phyloP scores from a whole-genome alignment of 2,113 vertebrate species.

The Podarcis muralis region DNA sequence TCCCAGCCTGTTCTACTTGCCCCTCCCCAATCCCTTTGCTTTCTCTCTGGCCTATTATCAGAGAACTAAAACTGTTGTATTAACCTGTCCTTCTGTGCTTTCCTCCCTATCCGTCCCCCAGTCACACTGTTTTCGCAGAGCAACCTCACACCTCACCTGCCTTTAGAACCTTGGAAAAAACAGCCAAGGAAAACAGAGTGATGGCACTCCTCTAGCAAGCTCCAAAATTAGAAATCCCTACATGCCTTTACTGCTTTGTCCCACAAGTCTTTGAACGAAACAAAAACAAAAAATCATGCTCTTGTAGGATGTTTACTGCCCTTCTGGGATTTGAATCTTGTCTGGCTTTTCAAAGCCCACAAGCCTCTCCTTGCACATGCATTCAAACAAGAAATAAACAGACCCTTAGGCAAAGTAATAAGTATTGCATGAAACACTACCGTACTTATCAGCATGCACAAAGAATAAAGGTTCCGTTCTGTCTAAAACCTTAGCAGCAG shows the following conservation, averaged over 20 bases:
- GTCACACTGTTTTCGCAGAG: too few species aligned
- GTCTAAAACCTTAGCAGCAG: background rate
- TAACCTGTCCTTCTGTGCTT: too few species aligned
- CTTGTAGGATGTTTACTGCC: background rate
- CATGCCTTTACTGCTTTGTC: background rate
- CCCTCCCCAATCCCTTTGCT: too few species aligned
- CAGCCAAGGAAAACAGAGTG: too few species aligned
- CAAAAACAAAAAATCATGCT: background rate
- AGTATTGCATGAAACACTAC: background rate
- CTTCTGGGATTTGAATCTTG: constrained; percentile 1
- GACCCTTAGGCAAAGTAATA: background rate
- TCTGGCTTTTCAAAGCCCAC: background rate
- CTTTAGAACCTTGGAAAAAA: too few species aligned
- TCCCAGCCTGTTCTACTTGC: too few species aligned
- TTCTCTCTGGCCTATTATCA: too few species aligned
- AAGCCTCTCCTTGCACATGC: background rate
- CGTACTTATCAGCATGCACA: background rate
- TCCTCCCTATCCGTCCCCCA: too few species aligned
- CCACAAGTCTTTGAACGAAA: background rate
- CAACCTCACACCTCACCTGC: too few species aligned
- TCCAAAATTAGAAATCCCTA: background rate
- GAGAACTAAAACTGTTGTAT: too few species aligned
- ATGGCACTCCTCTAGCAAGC: background rate
- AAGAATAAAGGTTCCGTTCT: background rate
- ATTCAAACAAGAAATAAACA: constrained; percentile 14